These are phyloP conservation scores for Pseudochirops cupreus DNA, from an alignment of 2,797 vertebrate genomes.

Conservation along the genomic window DNA sequence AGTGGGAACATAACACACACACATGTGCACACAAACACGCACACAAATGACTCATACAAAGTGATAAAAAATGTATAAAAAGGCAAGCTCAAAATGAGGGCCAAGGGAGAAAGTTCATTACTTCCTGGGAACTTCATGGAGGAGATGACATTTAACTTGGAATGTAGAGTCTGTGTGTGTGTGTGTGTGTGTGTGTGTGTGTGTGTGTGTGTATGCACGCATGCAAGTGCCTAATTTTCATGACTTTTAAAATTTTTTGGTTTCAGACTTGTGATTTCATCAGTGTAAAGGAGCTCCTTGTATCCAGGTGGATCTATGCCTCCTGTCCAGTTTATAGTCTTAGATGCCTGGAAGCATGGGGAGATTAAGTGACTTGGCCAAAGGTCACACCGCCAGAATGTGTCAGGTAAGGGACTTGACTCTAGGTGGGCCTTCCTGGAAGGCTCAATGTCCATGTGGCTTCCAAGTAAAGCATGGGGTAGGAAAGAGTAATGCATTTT, in stretches of 20 bases:
- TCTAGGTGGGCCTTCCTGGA: background rate
- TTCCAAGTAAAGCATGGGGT: background rate
- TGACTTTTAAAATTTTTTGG: background rate
- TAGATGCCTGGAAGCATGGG: background rate
- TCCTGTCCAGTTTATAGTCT: background rate
- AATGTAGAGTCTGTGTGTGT: too few species aligned
- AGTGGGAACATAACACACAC: too few species aligned
- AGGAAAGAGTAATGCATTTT: background rate
- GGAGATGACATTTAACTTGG: too few species aligned
- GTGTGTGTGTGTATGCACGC: too few species aligned
- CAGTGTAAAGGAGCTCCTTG: background rate
- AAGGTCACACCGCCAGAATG: background rate
- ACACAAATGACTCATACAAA: background rate
- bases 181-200: too few species aligned
- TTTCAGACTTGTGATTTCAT: background rate
- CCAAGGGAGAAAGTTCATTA: background rate
- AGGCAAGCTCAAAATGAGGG: background rate
- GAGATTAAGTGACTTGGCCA: background rate
- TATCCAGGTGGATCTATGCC: background rate
- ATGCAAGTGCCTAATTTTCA: background rate
- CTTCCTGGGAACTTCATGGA: background rate
- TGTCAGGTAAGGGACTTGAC: background rate
- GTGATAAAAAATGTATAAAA: background rate
- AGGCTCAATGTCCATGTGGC: background rate
- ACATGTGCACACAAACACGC: background rate